Base-by-base conservation (phyloP, 92 coral and sea anemone species). In the Umimayanthus kanabou region DNA sequence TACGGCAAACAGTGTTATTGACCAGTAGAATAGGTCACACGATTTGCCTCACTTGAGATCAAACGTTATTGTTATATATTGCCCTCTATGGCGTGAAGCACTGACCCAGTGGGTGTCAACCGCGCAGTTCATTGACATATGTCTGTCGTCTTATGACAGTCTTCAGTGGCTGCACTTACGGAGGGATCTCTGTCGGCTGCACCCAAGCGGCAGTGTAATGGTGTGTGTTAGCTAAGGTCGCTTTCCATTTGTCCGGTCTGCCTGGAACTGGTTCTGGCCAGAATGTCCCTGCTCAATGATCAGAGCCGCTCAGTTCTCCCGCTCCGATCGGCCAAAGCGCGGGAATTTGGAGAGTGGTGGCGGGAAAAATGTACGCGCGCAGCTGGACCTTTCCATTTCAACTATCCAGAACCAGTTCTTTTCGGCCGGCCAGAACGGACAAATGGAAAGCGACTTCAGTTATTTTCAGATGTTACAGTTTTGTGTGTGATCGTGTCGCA, bases 51-150 rank as follows among this genome's bases (percentile, higher is more conserved):
- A 70, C 33, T 70, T 30, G 33, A 29, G 57, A 18, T 6, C 49
- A 20, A 61, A 9, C 5, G 28, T 43, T 77, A 13, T 57, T 29
- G 70, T 80, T 33, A 0, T 33, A 33, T 80, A 29, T 80, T 80
- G 72, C 72, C 43, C 73, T 29, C 40, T 6, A 49, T 33, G 85
- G 45, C 28, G n/a, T 39, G 33, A 57, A 26, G 3, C 20, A 58
- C 85, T 80, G 85, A 23, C 73, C 73, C 67, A 80, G 71, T n/a
- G 73, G 43, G 47, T 61, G 85, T 80, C 85, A 80, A 22, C 73
- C n/a, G 53, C 45, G 85, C 73, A 57, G 85, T 39, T 80, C 73
- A 80, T 80, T 80, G 85, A 80, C 15, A 13, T 25, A 39, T 79
- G 77, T 20, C 40, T 73, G 77, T 73, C 40, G 4, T 33, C 77